Evolutionary conservation across 2,888 invertebrate species (phyloP), one percentile per base, ranked within the genome.

Genomic region (Sesia apiformis): DNA sequence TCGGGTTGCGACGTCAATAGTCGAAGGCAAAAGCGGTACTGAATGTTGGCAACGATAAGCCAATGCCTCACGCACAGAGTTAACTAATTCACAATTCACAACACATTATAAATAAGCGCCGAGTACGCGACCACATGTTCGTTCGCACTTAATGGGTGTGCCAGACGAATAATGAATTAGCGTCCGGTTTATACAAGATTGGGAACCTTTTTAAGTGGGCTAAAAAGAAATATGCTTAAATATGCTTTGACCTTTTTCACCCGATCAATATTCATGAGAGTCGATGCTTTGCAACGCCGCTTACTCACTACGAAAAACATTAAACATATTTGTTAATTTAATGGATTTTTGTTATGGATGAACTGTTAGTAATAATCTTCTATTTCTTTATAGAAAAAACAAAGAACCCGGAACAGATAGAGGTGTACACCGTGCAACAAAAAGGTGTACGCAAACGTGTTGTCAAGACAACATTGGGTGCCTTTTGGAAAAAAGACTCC

Each of bases 381-480:
- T 46, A 46, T 46, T 46, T 46, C 7, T 46, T 46, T 7, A 67
- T 87, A 93, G 93, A 93, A 87, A 93, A 93, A 88, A 93, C 93
- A 86, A 93, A 93, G 85, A 92, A 93, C 89, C 91, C 93, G 75
- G 92, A 93, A 79, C 91, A 93, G 84, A 91, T 93, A 85, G 92
- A 92, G 67, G 91, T 93, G 72, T 93, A 91, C 89, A 92, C 93
- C 61, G 90, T 93, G 56, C 87, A 87, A 74, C 89, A 90, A 72
- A 90, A 89, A 78, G 91, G 91, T 76, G 91, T 88, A 56, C 76
- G 92, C 62, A 91, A 91, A 79, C 92, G 92, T 75, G 90, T 93
- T 63, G 81, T 91, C 62, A 91, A 88, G 78, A 91, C 91, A 64
- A 90, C 91, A 60, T 78, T 94, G 72, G 83, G 91, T 72, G 91